A percentile compares a stretch with the other conserved stretches of the same genome.
Conservation (phyloP, 2,888 invertebrate species). For the Lasioglossum marginatum region DNA sequence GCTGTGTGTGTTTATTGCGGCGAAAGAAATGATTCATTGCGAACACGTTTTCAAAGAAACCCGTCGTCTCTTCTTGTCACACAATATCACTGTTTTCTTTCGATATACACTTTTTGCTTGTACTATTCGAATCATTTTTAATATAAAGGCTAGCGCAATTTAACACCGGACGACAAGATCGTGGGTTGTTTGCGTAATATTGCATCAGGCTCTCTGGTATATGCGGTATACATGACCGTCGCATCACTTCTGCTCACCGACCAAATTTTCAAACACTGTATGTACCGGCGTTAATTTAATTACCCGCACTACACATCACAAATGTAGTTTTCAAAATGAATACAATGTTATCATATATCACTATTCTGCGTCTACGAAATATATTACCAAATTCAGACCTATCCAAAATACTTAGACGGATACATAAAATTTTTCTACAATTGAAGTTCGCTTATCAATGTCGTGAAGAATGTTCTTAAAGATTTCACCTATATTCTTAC, state of each 20-base stretch:
- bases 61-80: constrained; percentile 64
- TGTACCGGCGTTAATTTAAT: constrained; percentile 56
- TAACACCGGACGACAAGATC: constrained; percentile 43
- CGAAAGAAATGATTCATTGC: constrained; percentile 50
- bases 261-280: constrained; percentile 60
- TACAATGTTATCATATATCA: constrained; percentile 60
- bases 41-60: constrained; percentile 55
- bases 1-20: constrained; percentile 50
- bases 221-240: constrained; percentile 49
- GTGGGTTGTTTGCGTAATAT: constrained; percentile 40
- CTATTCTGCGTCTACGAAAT: constrained; percentile 40
- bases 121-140: constrained; percentile 44
- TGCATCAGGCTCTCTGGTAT: constrained; percentile 38
- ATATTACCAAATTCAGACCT: constrained; percentile 26
- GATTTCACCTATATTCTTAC: constrained; percentile 43
- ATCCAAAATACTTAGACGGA: constrained; percentile 38
- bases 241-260: constrained; percentile 67
- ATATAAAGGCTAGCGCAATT: constrained; percentile 50
- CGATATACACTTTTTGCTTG: constrained; percentile 61
- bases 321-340: constrained; percentile 60
- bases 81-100: constrained; percentile 68
- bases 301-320: constrained; percentile 70
- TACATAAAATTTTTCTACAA: constrained; percentile 51
- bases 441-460: constrained; percentile 35
- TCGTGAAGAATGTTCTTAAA: constrained; percentile 31